phyloP scores from a whole-genome alignment of 2,797 vertebrate species.

The Cuculus canorus region DNA sequence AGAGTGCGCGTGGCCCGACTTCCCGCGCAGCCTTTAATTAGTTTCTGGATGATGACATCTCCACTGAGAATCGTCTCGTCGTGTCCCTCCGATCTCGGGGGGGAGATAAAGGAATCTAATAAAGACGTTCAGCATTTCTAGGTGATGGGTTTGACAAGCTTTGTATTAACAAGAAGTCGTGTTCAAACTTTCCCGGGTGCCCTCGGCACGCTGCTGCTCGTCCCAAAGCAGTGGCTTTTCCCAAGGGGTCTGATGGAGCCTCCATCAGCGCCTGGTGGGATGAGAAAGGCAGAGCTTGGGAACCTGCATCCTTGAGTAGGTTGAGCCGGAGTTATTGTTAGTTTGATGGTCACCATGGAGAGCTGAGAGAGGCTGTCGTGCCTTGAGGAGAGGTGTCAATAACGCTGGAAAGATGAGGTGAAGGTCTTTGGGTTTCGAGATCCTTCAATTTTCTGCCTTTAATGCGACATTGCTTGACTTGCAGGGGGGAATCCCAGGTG shows the following conservation, averaged over 20 bases:
- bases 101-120: slow-evolving; percentile 82
- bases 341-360: background rate
- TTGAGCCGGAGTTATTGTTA: background rate
- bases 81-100: slow-evolving; percentile 71
- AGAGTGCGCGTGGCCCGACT: slow-evolving; percentile 70
- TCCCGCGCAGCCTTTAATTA: slow-evolving; percentile 81
- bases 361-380: background rate
- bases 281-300: background rate
- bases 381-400: background rate
- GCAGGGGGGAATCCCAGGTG: slow-evolving; percentile 13
- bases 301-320: background rate
- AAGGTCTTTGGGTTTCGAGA: background rate
- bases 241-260: background rate
- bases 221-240: slow-evolving; percentile 24
- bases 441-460: slow-evolving; percentile 45
- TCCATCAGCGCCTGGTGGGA: background rate
- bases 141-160: slow-evolving; percentile 81
- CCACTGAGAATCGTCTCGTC: slow-evolving; percentile 71
- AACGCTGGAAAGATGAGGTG: background rate
- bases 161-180: slow-evolving; percentile 72
- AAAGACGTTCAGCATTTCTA: slow-evolving; percentile 78
- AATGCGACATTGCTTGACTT: background rate
- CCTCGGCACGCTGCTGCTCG: background rate
- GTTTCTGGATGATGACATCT: slow-evolving; percentile 81
- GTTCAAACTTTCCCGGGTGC: slow-evolving; percentile 57